phyloP scores from a whole-genome alignment of 2,797 vertebrate species.

The Lerista edwardsae region DNA sequence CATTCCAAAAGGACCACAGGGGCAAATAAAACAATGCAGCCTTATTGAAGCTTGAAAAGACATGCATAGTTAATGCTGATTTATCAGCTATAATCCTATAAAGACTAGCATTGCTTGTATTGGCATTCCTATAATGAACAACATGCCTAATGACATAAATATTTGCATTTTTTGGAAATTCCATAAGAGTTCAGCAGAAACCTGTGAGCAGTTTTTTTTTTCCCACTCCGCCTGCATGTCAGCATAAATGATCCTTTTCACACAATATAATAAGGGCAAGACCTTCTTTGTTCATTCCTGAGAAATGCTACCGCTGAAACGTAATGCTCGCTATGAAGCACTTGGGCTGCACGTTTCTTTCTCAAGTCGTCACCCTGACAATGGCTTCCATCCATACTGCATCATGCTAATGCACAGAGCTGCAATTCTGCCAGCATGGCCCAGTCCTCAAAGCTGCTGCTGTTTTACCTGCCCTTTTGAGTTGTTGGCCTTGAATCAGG shows the following conservation, averaged over 20 bases:
- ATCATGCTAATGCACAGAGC: constrained; percentile 39
- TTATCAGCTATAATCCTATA: constrained; percentile 65
- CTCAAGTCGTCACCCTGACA: constrained; percentile 71
- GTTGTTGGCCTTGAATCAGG: too few relatives aligned
- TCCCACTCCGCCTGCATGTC: neutral
- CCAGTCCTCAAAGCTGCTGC: neutral
- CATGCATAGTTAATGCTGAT: constrained; percentile 66
- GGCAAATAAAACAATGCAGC: constrained; percentile 68
- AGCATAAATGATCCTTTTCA: constrained; percentile 41
- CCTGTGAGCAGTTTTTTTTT: constrained; percentile 26
- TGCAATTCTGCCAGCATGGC: constrained; percentile 29
- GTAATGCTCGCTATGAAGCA: constrained; percentile 63
- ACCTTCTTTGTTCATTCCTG: constrained; percentile 23
- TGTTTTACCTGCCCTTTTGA: too few relatives aligned
- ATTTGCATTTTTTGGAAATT: constrained; percentile 44
- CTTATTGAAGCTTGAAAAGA: constrained; percentile 72
- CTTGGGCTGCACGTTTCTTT: constrained; percentile 60
- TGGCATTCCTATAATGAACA: constrained; percentile 68
- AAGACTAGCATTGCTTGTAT: constrained; percentile 56
- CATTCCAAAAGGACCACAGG: constrained; percentile 70
- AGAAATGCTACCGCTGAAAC: constrained; percentile 53
- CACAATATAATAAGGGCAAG: constrained; percentile 27
- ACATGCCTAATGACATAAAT: constrained; percentile 60
- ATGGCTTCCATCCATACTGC: constrained; percentile 36
- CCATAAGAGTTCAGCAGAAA: constrained; percentile 49